A percentile compares a stretch with the other conserved stretches of the same genome.
phyloP scores from a whole-genome alignment of 2,113 vertebrate species.

The Formicarius rufipectus region DNA sequence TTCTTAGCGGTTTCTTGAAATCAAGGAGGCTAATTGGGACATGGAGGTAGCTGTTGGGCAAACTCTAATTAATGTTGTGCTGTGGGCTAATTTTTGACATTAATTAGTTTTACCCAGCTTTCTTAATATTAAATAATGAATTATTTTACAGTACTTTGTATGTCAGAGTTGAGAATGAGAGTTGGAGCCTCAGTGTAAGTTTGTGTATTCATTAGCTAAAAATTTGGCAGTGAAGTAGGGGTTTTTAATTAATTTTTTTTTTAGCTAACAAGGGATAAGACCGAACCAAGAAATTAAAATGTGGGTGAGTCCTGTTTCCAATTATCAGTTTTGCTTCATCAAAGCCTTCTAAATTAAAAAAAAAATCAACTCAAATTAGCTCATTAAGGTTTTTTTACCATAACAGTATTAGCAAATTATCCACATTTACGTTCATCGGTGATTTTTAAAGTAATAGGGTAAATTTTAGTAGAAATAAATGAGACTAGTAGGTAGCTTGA shows the following conservation, averaged over 20 bases:
- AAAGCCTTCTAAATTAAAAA: neutral
- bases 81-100: slow-evolving; percentile 30
- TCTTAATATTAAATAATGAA: neutral
- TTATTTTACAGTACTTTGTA: neutral
- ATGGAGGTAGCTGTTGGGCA: slow-evolving; percentile 10
- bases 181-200: neutral
- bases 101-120: slow-evolving; percentile 26
- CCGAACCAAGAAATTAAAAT: neutral
- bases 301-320: neutral
- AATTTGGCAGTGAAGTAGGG: neutral
- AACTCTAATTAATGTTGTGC: slow-evolving; percentile 24
- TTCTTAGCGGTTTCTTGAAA: neutral
- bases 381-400: neutral
- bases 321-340: neutral
- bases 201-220: neutral
- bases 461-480: neutral
- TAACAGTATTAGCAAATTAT: neutral
- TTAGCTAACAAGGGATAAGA: neutral
- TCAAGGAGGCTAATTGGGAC: neutral
- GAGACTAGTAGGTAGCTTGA: neutral
- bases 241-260: neutral
- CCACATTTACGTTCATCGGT: neutral
- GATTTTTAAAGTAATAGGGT: neutral
- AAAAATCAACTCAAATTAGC: neutral
- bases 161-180: neutral